These are phyloP conservation scores for Cephus nigrinus DNA, from an alignment of 2,888 invertebrate species.

Conservation along the genomic window DNA sequence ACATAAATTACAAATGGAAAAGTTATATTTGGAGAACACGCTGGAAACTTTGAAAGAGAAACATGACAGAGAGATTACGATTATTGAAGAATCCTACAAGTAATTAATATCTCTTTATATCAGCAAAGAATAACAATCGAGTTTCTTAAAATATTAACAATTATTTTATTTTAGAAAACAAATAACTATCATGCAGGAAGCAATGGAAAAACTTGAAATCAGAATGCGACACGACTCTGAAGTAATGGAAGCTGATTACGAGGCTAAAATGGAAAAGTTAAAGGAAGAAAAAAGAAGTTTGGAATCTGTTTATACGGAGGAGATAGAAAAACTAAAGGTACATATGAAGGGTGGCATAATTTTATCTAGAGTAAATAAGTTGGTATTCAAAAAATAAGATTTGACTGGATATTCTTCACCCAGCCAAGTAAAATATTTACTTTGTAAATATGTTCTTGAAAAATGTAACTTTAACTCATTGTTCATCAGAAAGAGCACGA, in stretches of 20 bases:
- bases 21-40: constrained; percentile 49
- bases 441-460: not conserved
- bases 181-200: constrained; percentile 46
- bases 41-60: constrained; percentile 50
- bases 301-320: constrained; percentile 43
- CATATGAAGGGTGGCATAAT: not conserved
- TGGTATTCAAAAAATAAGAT: constrained; percentile 2
- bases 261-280: constrained; percentile 50
- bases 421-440: not conserved
- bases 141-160: not conserved
- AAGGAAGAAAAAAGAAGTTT: constrained; percentile 44
- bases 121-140: not conserved
- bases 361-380: not conserved
- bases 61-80: constrained; percentile 54
- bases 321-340: constrained; percentile 52
- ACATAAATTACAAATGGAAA: constrained; percentile 51
- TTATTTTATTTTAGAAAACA: constrained; percentile 45
- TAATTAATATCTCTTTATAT: constrained; percentile 26
- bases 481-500: constrained; percentile 42
- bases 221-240: constrained; percentile 49
- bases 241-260: constrained; percentile 48
- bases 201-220: constrained; percentile 48
- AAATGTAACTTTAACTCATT: not conserved
- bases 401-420: not conserved
- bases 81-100: constrained; percentile 57